phyloP scores from a whole-genome alignment of 2,888 invertebrate genomes.

The Acanthosepion pharaonis region DNA sequence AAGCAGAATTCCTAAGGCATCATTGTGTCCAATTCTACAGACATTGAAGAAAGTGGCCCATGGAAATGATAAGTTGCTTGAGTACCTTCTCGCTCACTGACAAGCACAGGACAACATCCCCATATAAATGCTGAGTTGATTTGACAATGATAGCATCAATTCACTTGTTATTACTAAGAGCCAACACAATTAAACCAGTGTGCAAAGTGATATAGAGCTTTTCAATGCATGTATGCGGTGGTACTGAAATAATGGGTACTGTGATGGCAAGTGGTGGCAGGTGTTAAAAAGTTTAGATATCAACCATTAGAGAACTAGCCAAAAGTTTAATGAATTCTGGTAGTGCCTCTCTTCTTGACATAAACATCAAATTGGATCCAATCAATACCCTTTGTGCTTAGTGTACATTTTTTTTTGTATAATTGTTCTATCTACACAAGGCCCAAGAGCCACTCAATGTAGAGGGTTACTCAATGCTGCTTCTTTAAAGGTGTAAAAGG shows the following conservation, averaged over 20 bases:
- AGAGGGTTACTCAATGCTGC: too few relatives aligned
- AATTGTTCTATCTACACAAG: too few relatives aligned
- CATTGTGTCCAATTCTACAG: neutral
- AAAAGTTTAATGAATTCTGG: neutral
- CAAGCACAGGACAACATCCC: neutral
- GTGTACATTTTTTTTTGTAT: too few relatives aligned
- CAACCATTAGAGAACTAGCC: constrained; percentile 10
- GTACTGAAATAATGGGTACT: neutral
- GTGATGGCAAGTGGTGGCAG: neutral
- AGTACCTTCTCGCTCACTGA: neutral
- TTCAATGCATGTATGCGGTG: neutral
- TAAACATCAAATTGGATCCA: too few relatives aligned
- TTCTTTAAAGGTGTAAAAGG: too few relatives aligned
- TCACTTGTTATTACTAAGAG: constrained; percentile 4
- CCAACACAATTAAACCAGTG: constrained; percentile 21
- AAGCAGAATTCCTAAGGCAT: constrained; percentile 33
- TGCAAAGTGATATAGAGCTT: neutral
- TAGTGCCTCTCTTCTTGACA: too few relatives aligned
- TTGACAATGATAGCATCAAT: constrained; percentile 20
- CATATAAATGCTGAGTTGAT: constrained; percentile 21
- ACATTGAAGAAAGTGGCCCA: neutral
- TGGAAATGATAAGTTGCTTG: constrained; percentile 33
- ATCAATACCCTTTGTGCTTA: too few relatives aligned
- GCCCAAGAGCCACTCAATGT: too few relatives aligned
- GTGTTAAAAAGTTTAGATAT: neutral